phyloP scores from a whole-genome alignment of 2,797 vertebrate genomes.

The Picus viridis region DNA sequence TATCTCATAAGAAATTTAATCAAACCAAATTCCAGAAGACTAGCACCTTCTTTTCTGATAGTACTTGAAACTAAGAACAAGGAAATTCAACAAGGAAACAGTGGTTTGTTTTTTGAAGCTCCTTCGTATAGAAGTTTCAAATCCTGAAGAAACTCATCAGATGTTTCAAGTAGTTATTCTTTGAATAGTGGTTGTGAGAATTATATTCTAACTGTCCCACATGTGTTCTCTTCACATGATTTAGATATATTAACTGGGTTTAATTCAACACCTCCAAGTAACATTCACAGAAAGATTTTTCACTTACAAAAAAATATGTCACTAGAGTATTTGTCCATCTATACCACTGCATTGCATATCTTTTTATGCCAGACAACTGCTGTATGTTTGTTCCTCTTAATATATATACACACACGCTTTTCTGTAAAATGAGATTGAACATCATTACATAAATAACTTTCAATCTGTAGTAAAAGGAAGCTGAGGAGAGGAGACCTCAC shows the following conservation, averaged over 20 bases:
- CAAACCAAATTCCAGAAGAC: background rate
- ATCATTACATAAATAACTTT: background rate
- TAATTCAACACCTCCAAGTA: background rate
- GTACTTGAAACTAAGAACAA: slow-evolving; percentile 5
- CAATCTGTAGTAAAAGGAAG: background rate
- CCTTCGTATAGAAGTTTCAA: background rate
- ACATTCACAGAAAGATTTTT: background rate
- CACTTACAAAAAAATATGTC: background rate
- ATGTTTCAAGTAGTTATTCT: background rate
- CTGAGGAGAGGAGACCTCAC: background rate
- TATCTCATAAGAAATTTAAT: background rate
- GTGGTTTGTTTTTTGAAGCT: background rate
- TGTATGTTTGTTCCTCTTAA: background rate
- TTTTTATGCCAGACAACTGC: background rate
- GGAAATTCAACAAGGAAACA: background rate
- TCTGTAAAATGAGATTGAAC: background rate
- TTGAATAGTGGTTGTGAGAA: background rate
- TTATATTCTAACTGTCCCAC: background rate
- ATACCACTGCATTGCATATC: background rate
- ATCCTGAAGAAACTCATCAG: background rate
- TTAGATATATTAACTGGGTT: background rate
- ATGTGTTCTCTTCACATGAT: background rate
- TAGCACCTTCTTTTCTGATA: background rate
- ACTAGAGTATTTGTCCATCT: background rate
- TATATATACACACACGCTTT: background rate